Evolutionary conservation across 64 coral and sea anemone species (phyloP).

Genomic region (Porites australiensis): DNA sequence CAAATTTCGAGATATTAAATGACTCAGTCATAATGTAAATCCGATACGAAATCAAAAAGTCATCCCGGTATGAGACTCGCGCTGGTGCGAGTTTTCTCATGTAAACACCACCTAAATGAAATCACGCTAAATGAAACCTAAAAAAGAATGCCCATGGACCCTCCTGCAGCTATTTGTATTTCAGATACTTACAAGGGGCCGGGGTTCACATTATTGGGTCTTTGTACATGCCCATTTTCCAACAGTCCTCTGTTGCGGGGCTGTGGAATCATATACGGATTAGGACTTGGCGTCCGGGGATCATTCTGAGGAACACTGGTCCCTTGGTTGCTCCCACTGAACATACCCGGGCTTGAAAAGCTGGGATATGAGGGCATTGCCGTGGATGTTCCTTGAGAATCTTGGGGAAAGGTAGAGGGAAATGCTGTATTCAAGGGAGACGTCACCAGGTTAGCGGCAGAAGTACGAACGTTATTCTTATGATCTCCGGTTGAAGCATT

Average conservation of each 20-base stretch:
- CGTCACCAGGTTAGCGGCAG: slow-evolving; percentile 16
- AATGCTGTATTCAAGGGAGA: slow-evolving; percentile 52
- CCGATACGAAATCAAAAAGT: too few species aligned
- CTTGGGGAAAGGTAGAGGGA: slow-evolving; percentile 30
- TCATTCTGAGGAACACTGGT: slow-evolving; percentile 48
- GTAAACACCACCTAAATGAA: too few species aligned
- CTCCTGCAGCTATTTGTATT: too few species aligned
- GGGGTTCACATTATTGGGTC: slow-evolving; percentile 29
- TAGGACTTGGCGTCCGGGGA: slow-evolving; percentile 37
- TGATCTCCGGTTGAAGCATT: not conserved
- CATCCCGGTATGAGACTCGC: too few species aligned
- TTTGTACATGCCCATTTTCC: slow-evolving; percentile 68
- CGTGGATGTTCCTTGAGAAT: not conserved
- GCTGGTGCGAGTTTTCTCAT: too few species aligned
- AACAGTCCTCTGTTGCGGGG: slow-evolving; percentile 54
- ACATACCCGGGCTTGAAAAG: not conserved
- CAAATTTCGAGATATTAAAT: too few species aligned
- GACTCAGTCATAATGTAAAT: too few species aligned
- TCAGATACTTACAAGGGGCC: slow-evolving; percentile 79
- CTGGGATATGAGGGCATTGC: not conserved
- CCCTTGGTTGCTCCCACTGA: slow-evolving; percentile 11
- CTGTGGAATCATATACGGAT: slow-evolving; percentile 78
- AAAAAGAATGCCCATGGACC: too few species aligned
- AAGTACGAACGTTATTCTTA: slow-evolving; percentile 23
- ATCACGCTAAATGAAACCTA: too few species aligned